A percentile compares a stretch with the other conserved stretches of the same genome.
Conservation (phyloP, 1,140 invertebrate genomes). For the Zaprionus lachaisei region DNA sequence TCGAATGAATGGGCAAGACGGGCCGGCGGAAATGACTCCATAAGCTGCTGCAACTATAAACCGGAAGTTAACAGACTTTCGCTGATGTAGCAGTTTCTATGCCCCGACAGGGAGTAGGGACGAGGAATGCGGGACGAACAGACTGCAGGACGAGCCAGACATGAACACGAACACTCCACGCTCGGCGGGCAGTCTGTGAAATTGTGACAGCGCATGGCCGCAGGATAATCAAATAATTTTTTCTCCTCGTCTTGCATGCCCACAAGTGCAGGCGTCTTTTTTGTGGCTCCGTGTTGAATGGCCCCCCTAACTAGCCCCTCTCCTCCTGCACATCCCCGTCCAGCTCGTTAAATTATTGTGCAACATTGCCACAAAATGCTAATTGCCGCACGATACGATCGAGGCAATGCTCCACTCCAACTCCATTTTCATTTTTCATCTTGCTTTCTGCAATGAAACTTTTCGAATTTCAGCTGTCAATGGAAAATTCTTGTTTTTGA, state of each 20-base stretch:
- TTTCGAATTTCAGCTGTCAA: conserved; percentile 77
- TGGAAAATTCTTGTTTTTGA: conserved; percentile 68
- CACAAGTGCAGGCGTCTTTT: conserved; percentile 57
- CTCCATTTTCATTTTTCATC: conserved; percentile 16
- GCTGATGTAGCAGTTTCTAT: conserved; percentile 80
- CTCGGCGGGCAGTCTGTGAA: conserved; percentile 78
- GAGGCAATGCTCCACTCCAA: conserved; percentile 29
- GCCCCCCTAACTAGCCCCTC: conserved; percentile 24
- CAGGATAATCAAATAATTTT: conserved; percentile 83
- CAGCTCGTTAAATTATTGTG: conserved; percentile 74
- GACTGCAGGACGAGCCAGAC: conserved; percentile 6
- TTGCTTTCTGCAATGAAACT: conserved; percentile 38
- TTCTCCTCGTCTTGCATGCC: conserved; percentile 32
- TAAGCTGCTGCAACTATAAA: conserved; percentile 83
- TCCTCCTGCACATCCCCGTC: not conserved
- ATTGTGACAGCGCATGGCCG: conserved; percentile 82
- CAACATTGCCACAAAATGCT: conserved; percentile 81
- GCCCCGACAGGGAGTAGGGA: conserved; percentile 14
- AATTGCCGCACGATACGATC: conserved; percentile 79
- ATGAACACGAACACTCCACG: conserved; percentile 8
- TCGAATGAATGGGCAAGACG: conserved; percentile 70
- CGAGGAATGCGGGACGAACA: not conserved
- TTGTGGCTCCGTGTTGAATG: conserved; percentile 31
- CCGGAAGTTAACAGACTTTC: conserved; percentile 83
- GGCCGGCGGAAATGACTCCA: conserved; percentile 74